These are phyloP conservation scores for Endotricha flammealis DNA, from an alignment of 2,888 invertebrate genomes.

Conservation along the genomic window DNA sequence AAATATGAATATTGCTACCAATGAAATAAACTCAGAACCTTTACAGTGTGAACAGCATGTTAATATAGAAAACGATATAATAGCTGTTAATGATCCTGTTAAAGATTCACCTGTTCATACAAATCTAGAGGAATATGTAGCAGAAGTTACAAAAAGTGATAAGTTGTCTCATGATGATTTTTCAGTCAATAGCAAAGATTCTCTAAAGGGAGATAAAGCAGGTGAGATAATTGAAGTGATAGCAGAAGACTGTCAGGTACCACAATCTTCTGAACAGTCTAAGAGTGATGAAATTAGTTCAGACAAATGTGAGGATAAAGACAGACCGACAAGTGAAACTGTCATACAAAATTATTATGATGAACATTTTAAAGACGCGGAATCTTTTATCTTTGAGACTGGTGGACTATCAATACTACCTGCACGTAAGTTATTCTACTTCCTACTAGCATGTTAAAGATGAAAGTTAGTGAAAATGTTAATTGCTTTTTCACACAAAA, in stretches of 20 bases:
- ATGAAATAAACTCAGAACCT: constrained; percentile 32
- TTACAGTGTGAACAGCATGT: constrained; percentile 24
- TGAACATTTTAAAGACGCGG: constrained; percentile 87
- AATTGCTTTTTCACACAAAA: too few relatives aligned
- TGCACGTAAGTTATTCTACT: constrained; percentile 59
- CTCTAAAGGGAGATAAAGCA: constrained; percentile 26
- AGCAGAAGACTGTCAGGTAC: constrained; percentile 36
- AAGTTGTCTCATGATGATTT: constrained; percentile 23
- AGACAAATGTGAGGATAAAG: constrained; percentile 45
- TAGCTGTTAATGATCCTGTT: constrained; percentile 22
- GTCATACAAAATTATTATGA: constrained; percentile 72
- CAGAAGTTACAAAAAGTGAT: constrained; percentile 28
- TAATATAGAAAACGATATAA: constrained; percentile 25
- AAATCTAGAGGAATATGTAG: constrained; percentile 43
- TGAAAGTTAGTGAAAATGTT: too few relatives aligned
- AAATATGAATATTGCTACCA: constrained; percentile 40
- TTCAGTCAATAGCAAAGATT: constrained; percentile 21
- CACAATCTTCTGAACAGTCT: constrained; percentile 25
- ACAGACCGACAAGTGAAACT: constrained; percentile 40
- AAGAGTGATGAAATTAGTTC: constrained; percentile 31
- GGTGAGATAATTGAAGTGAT: constrained; percentile 40
- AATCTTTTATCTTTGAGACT: constrained; percentile 86
- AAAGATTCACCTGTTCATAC: constrained; percentile 25
- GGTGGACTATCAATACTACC: constrained; percentile 65
- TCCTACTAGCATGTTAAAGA: too few relatives aligned